Percentiles rank a stretch among this genome's conserved stretches.
Evolutionary conservation across 2,888 invertebrate genomes (phyloP).

Genomic region (Serrognathus titanus): DNA sequence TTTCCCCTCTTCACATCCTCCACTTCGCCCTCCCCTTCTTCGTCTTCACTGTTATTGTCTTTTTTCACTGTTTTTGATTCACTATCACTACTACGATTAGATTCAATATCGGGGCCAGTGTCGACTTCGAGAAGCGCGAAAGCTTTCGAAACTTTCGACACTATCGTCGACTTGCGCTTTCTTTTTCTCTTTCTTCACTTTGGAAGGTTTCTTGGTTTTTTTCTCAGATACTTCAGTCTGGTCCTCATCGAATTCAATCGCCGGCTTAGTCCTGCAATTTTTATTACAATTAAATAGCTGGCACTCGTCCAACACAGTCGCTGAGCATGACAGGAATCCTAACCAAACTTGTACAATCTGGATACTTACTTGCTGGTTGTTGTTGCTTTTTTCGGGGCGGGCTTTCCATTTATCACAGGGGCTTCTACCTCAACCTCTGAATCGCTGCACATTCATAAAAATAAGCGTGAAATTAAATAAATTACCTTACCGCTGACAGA

Average conservation of each 20-base stretch:
- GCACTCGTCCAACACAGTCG: neutral
- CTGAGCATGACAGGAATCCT: constrained; percentile 2
- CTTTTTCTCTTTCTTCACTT: constrained; percentile 44
- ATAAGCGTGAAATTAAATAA: constrained; percentile 15
- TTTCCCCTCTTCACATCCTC: no score
- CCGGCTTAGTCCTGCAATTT: constrained; percentile 41
- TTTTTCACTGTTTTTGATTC: constrained; percentile 46
- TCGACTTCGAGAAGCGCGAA: constrained; percentile 69
- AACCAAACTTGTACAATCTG: constrained; percentile 9
- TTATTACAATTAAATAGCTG: neutral
- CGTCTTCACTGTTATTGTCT: constrained; percentile 45
- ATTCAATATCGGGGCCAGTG: constrained; percentile 50
- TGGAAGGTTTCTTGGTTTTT: constrained; percentile 41
- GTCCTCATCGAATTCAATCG: constrained; percentile 38
- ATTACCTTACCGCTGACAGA: constrained; percentile 22
- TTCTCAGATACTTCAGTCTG: constrained; percentile 43
- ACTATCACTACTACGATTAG: constrained; percentile 42
- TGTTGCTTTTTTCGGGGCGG: constrained; percentile 39
- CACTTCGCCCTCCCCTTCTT: no score
- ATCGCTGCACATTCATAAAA: constrained; percentile 53
- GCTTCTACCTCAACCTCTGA: constrained; percentile 52
- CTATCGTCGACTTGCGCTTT: constrained; percentile 39
- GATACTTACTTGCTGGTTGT: constrained; percentile 34
- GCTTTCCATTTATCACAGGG: constrained; percentile 36
- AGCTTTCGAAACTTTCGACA: constrained; percentile 44